Evolutionary conservation across 2,888 invertebrate species (phyloP).

Genomic region (Anagyrus pseudococci): DNA sequence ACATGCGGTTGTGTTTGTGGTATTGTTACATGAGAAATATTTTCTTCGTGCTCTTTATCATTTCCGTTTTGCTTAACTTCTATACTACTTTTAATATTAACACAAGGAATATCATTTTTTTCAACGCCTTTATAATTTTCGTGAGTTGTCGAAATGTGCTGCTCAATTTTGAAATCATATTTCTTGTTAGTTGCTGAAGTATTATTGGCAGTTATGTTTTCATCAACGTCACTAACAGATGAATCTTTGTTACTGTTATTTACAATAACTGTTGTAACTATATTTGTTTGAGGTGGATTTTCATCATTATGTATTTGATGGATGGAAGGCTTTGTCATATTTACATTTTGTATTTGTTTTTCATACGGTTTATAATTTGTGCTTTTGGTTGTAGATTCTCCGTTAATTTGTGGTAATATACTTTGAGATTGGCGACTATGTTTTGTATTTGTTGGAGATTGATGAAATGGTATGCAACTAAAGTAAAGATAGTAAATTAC

Average conservation of each 20-base stretch:
- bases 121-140: slow-evolving; percentile 48
- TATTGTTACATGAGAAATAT: slow-evolving; percentile 18
- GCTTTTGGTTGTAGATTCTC: slow-evolving; percentile 43
- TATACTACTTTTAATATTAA: slow-evolving; percentile 51
- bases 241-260: slow-evolving; percentile 50
- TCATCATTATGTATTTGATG: slow-evolving; percentile 46
- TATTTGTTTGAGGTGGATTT: slow-evolving; percentile 48
- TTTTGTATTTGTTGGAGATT: slow-evolving; percentile 63
- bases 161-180: slow-evolving; percentile 50
- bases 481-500: slow-evolving; percentile 45
- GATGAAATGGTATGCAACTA: slow-evolving; percentile 57
- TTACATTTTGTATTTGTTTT: slow-evolving; percentile 45
- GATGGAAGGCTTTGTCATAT: slow-evolving; percentile 44
- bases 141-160: slow-evolving; percentile 48
- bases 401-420: slow-evolving; percentile 61
- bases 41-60: slow-evolving; percentile 43
- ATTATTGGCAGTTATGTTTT: slow-evolving; percentile 40
- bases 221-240: slow-evolving; percentile 41
- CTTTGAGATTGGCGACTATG: slow-evolving; percentile 47
- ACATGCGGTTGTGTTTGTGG: no score
- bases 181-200: slow-evolving; percentile 42
- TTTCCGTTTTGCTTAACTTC: slow-evolving; percentile 52
- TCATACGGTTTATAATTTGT: slow-evolving; percentile 45
- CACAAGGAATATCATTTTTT: slow-evolving; percentile 46
- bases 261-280: slow-evolving; percentile 49